These are phyloP conservation scores for Panagrolaimus sp. DNA, from an alignment of 1,140 invertebrate species.

Conservation along the genomic window DNA sequence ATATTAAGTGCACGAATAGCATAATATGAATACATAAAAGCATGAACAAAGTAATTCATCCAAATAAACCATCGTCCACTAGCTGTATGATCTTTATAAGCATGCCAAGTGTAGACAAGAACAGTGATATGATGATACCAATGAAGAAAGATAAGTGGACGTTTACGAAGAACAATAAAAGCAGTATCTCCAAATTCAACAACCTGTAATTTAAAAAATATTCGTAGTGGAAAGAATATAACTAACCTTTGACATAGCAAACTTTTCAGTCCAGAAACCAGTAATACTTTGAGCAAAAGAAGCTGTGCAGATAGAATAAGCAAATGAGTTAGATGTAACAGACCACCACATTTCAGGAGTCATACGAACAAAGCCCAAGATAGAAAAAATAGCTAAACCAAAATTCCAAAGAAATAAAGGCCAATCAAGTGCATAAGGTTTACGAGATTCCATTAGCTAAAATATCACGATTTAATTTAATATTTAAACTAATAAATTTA, in stretches of 20 bases:
- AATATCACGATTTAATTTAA: conserved; percentile 61
- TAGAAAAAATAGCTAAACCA: conserved; percentile 78
- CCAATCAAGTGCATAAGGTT: conserved; percentile 62
- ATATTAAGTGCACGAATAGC: conserved; percentile 73
- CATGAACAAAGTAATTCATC: conserved; percentile 98
- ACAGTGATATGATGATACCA: conserved; percentile 64
- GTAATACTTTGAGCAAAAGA: conserved; percentile 76
- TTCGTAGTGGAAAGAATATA: conserved; percentile 69
- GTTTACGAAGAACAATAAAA: conserved; percentile 56
- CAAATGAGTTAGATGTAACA: conserved; percentile 49
- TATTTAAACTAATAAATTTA: conserved; percentile 81
- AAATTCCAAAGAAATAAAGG: conserved; percentile 94
- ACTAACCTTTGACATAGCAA: conserved; percentile 64
- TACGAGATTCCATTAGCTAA: conserved; percentile 53
- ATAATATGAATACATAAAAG: conserved; percentile 96
- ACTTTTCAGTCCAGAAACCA: conserved; percentile 77
- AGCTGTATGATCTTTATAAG: conserved; percentile 88
- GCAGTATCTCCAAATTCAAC: conserved; percentile 60
- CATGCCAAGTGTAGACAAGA: conserved; percentile 94
- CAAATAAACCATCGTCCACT: conserved; percentile 94
- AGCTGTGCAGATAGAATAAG: conserved; percentile 57
- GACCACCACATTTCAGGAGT: conserved; percentile 53
- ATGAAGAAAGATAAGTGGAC: conserved; percentile 54
- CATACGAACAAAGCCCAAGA: conserved; percentile 65
- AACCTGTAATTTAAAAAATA: conserved; percentile 90